phyloP scores from a whole-genome alignment of 2,888 invertebrate genomes.

The Callosobruchus maculatus region DNA sequence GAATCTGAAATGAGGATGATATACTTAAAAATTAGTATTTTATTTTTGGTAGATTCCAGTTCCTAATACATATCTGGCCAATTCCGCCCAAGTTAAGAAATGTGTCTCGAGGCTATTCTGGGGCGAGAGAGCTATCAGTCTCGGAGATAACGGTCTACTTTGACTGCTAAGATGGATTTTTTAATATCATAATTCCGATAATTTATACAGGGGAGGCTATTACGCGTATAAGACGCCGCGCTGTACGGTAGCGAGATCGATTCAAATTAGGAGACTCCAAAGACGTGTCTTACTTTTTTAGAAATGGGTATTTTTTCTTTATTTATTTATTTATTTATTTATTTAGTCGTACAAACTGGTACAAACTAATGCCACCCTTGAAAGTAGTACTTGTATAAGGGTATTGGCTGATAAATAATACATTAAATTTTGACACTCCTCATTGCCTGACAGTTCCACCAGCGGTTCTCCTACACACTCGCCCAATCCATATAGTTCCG shows the following conservation, averaged over 20 bases:
- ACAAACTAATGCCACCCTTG: too few relatives aligned
- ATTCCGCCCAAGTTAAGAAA: background rate
- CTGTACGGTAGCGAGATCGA: conserved; percentile 21
- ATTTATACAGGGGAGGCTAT: conserved; percentile 44
- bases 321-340: too few relatives aligned
- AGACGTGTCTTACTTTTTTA: background rate
- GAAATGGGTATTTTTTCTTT: too few relatives aligned
- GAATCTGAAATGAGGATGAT: too few relatives aligned
- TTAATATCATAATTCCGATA: conserved; percentile 71
- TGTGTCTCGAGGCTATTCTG: conserved; percentile 10
- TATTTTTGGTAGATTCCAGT: background rate
- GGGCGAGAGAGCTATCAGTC: conserved; percentile 47
- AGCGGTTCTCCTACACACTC: too few relatives aligned
- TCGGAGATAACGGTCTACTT: conserved; percentile 55
- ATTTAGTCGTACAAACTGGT: too few relatives aligned
- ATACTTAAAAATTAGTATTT: background rate
- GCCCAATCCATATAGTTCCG: too few relatives aligned
- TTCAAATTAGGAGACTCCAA: conserved; percentile 2
- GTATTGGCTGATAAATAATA: too few relatives aligned
- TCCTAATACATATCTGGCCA: background rate
- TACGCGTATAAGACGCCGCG: conserved; percentile 11
- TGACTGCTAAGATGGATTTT: conserved; percentile 71
- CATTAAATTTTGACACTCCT: too few relatives aligned
- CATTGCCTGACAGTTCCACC: too few relatives aligned
- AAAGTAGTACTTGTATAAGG: too few relatives aligned